phyloP scores from a whole-genome alignment of 2,113 vertebrate genomes.

The Vulpes lagopus region DNA sequence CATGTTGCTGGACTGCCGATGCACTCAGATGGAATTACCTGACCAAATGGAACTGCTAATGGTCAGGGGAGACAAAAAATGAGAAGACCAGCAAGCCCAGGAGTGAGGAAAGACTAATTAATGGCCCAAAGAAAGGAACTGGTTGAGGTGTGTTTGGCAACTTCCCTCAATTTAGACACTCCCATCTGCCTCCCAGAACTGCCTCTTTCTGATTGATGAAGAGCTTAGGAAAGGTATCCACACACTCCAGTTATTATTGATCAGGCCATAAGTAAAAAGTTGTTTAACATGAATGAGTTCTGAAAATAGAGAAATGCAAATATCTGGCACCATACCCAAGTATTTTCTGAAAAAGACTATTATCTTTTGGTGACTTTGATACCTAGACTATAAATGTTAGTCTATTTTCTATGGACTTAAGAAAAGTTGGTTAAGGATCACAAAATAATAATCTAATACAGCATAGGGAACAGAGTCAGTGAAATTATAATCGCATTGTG shows the following conservation, averaged over 20 bases:
- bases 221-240: background rate
- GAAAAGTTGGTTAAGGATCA: background rate
- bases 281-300: background rate
- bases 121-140: background rate
- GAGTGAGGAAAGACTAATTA: background rate
- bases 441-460: background rate
- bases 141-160: background rate
- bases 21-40: background rate
- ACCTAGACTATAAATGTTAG: background rate
- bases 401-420: background rate
- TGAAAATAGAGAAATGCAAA: background rate
- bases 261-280: background rate
- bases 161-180: background rate
- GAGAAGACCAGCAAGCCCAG: background rate
- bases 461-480: background rate
- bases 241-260: background rate
- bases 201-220: background rate
- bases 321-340: background rate
- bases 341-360: background rate
- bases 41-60: background rate
- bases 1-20: background rate
- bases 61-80: background rate
- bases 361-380: conserved; percentile 26
- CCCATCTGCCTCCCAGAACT: background rate
- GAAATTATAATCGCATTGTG: background rate